A percentile compares a stretch with the other conserved stretches of the same genome.
Evolutionary conservation across 1,140 invertebrate genomes (phyloP).

Genomic region (Lepidurus packardi): DNA sequence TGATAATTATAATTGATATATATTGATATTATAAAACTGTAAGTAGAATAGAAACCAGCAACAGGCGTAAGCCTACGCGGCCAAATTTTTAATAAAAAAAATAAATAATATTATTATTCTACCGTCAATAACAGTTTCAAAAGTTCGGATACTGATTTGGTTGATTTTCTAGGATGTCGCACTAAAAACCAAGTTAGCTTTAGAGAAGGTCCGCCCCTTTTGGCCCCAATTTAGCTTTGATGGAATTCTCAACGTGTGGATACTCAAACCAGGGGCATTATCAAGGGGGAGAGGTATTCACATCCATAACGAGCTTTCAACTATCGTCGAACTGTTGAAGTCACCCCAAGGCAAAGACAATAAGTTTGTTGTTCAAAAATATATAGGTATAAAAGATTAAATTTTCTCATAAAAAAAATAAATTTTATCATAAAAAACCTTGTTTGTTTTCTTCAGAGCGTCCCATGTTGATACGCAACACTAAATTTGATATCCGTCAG

Average conservation of each 20-base stretch:
- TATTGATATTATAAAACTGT: no score
- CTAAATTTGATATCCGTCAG: conserved; percentile 88
- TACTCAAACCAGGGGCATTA: conserved; percentile 89
- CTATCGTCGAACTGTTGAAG: conserved; percentile 63
- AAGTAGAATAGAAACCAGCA: no score
- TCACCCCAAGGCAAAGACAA: conserved; percentile 51
- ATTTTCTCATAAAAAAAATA: conserved; percentile 39
- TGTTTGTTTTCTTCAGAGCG: conserved; percentile 56
- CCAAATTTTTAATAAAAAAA: no score
- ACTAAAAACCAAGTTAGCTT: conserved; percentile 47
- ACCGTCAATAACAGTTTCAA: background rate
- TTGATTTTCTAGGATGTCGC: conserved; percentile 45
- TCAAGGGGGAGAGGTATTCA: conserved; percentile 85
- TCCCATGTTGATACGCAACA: conserved; percentile 77
- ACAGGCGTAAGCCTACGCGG: no score
- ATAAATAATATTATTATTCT: background rate
- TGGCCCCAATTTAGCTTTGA: conserved; percentile 72
- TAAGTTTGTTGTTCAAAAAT: conserved; percentile 89
- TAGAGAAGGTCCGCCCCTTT: conserved; percentile 56
- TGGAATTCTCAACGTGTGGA: conserved; percentile 85
- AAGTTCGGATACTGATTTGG: background rate
- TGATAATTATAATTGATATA: no score
- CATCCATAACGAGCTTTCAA: conserved; percentile 76
- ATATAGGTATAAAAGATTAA: conserved; percentile 63
- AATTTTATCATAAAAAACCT: conserved; percentile 38